phyloP scores from a whole-genome alignment of 2,113 vertebrate genomes.

The Barnardius zonarius region DNA sequence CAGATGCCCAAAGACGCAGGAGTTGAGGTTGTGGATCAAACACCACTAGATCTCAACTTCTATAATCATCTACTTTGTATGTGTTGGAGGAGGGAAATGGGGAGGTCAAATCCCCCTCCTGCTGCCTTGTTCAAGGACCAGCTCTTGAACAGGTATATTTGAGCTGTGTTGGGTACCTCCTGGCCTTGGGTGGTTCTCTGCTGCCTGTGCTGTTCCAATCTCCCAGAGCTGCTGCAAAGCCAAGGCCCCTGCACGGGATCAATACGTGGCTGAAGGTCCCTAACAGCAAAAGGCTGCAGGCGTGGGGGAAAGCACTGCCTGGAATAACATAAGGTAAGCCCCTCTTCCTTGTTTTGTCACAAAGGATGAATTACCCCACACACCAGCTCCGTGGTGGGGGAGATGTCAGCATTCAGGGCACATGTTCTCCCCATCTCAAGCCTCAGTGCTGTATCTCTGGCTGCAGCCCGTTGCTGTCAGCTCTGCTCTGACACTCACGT shows the following conservation, averaged over 20 bases:
- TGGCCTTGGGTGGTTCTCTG: background rate
- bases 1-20: background rate
- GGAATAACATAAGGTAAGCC: background rate
- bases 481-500: background rate
- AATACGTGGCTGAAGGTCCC: background rate
- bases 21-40: background rate
- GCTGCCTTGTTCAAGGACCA: background rate
- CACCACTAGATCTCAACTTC: background rate
- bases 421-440: background rate
- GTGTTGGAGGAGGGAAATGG: background rate
- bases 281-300: background rate
- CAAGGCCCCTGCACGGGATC: background rate
- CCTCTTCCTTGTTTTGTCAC: background rate
- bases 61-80: background rate
- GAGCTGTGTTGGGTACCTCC: background rate
- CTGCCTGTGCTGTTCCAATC: background rate
- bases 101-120: background rate
- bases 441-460: background rate
- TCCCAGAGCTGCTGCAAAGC: background rate
- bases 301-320: background rate
- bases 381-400: accelerated
- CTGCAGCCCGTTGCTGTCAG: background rate
- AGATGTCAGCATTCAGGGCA: background rate
- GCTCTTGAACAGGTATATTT: background rate
- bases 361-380: background rate